phyloP scores from a whole-genome alignment of 2,797 vertebrate species.

The Lepilemur ruficaudatus region DNA sequence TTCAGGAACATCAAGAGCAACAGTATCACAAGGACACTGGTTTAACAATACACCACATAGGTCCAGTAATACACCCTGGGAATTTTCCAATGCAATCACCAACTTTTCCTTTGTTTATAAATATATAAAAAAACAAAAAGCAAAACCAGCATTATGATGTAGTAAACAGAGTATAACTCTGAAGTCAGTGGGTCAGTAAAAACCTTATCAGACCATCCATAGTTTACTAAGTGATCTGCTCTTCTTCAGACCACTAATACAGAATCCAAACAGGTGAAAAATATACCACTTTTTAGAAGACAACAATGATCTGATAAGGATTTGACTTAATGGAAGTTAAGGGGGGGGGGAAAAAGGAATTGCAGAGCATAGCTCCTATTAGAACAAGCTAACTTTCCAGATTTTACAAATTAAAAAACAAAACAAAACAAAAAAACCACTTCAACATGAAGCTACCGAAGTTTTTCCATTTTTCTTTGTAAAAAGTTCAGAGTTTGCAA shows the following conservation, averaged over 20 bases:
- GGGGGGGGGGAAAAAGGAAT: constrained; percentile 67
- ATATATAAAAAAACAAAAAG: constrained; percentile 81
- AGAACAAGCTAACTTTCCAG: constrained; percentile 89
- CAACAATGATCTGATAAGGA: constrained; percentile 86
- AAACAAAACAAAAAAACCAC: constrained; percentile 82
- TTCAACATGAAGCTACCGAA: constrained; percentile 96
- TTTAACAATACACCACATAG: constrained; percentile 85
- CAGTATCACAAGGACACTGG: constrained; percentile 85
- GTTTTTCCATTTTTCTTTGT: constrained; percentile 82
- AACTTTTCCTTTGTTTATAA: constrained; percentile 82
- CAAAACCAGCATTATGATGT: constrained; percentile 84
- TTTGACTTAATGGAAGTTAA: constrained; percentile 82
- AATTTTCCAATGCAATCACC: constrained; percentile 83
- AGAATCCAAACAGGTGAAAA: constrained; percentile 79
- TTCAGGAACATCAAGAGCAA: constrained; percentile 90
- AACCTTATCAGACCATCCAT: constrained; percentile 86
- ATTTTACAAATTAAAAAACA: constrained; percentile 85
- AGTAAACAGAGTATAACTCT: constrained; percentile 84
- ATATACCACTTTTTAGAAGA: constrained; percentile 80
- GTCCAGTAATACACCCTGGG: constrained; percentile 85
- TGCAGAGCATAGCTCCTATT: constrained; percentile 90
- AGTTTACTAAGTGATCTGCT: constrained; percentile 77
- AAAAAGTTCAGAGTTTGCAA: constrained; percentile 84
- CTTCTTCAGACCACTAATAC: constrained; percentile 78
- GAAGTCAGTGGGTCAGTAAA: constrained; percentile 82